phyloP scores from a whole-genome alignment of 2,113 vertebrate species.

The Crotalus viridis region DNA sequence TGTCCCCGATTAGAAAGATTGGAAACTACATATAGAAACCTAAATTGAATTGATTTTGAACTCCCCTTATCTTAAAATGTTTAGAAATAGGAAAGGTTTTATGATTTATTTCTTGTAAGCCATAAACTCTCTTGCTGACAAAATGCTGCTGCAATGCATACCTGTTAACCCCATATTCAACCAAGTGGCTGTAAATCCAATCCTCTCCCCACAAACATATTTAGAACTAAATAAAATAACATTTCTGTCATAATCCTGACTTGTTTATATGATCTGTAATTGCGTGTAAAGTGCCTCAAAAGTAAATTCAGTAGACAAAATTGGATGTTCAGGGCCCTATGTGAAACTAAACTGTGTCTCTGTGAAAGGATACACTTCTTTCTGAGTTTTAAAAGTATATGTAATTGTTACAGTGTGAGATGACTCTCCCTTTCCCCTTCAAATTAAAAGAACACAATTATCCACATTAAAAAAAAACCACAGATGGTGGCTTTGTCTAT shows the following conservation, averaged over 20 bases:
- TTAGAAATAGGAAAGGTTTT: slow-evolving; percentile 78
- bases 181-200: background rate
- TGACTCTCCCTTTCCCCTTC: background rate
- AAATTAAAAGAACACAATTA: background rate
- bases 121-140: slow-evolving; percentile 75
- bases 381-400: background rate
- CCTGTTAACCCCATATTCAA: slow-evolving; percentile 58
- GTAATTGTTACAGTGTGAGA: background rate
- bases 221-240: background rate
- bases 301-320: background rate
- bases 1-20: slow-evolving; percentile 66
- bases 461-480: background rate
- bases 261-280: background rate
- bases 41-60: slow-evolving; percentile 83
- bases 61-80: slow-evolving; percentile 81
- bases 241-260: background rate
- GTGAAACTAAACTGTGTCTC: background rate
- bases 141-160: slow-evolving; percentile 59
- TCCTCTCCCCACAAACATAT: background rate
- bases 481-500: background rate
- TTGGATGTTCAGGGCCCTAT: background rate
- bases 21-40: slow-evolving; percentile 69
- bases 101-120: slow-evolving; percentile 86
- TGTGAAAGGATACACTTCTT: background rate
- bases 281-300: background rate